Evolutionary conservation across 2,888 invertebrate genomes (phyloP).

Genomic region (Molorchus minor): DNA sequence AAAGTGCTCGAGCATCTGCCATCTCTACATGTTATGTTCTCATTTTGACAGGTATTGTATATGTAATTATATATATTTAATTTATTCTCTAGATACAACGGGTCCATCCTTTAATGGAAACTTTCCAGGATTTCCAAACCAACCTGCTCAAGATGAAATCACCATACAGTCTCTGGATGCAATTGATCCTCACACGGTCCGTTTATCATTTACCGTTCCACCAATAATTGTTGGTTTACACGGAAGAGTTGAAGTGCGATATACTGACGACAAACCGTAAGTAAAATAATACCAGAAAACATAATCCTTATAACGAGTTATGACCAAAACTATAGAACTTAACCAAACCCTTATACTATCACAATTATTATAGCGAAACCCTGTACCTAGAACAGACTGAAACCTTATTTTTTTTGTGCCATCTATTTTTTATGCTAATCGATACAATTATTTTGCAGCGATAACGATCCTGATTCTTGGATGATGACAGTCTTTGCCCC

Average conservation of each 20-base stretch:
- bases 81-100: conserved; percentile 24
- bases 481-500: conserved; percentile 87
- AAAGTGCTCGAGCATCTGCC: too few species aligned
- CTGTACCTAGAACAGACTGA: too few species aligned
- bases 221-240: conserved; percentile 83
- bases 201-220: conserved; percentile 85
- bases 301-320: too few species aligned
- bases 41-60: too few species aligned
- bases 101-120: conserved; percentile 43
- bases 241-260: conserved; percentile 87
- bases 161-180: conserved; percentile 72
- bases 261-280: conserved; percentile 81
- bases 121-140: conserved; percentile 57
- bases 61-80: background rate
- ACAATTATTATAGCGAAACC: too few species aligned
- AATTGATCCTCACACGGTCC: conserved; percentile 80
- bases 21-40: too few species aligned
- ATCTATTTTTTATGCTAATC: too few species aligned
- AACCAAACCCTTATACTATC: too few species aligned
- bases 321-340: too few species aligned
- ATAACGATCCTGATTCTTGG: conserved; percentile 78
- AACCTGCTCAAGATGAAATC: conserved; percentile 63
- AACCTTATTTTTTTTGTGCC: too few species aligned
- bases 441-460: too few species aligned
- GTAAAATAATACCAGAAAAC: conserved; percentile 58